Evolutionary conservation across 1,140 invertebrate genomes (phyloP).

Genomic region (Solenopsis fugax): DNA sequence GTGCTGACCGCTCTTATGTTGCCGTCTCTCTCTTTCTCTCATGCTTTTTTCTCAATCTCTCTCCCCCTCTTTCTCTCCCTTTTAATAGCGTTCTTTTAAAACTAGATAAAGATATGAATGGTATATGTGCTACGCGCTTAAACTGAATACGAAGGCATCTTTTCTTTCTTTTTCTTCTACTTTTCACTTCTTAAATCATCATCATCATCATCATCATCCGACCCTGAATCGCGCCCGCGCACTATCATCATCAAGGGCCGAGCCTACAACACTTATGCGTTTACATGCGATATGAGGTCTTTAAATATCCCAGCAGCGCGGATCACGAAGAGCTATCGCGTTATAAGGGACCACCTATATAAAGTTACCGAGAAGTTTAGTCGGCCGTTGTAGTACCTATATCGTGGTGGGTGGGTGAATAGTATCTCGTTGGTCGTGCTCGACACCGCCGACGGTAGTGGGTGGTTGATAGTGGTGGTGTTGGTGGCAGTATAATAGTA

Average conservation of each 20-base stretch:
- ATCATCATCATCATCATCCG: constrained; percentile 59
- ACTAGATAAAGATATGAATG: background rate
- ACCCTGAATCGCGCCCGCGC: constrained; percentile 62
- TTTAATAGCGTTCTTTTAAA: background rate
- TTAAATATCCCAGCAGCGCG: constrained; percentile 23
- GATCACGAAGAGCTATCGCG: constrained; percentile 54
- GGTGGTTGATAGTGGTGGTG: constrained; percentile 19
- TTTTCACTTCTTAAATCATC: constrained; percentile 24
- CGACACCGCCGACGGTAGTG: constrained; percentile 70
- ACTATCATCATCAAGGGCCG: constrained; percentile 3
- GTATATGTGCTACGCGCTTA: background rate
- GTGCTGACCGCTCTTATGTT: constrained; percentile 57
- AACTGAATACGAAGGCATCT: background rate
- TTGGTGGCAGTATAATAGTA: constrained; percentile 22
- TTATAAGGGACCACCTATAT: constrained; percentile 76
- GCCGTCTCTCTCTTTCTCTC: background rate
- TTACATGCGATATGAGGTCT: background rate
- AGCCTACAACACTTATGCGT: background rate
- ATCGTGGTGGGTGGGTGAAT: constrained; percentile 82
- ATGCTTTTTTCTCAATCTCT: background rate
- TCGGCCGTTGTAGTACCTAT: constrained; percentile 80
- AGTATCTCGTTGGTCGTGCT: constrained; percentile 75
- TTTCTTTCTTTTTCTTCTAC: background rate
- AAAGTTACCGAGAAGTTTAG: constrained; percentile 80
- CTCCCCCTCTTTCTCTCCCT: background rate